A percentile compares a stretch with the other conserved stretches of the same genome.
phyloP scores from a whole-genome alignment of 2,113 vertebrate genomes.

The Oxygymnocypris stewartii region DNA sequence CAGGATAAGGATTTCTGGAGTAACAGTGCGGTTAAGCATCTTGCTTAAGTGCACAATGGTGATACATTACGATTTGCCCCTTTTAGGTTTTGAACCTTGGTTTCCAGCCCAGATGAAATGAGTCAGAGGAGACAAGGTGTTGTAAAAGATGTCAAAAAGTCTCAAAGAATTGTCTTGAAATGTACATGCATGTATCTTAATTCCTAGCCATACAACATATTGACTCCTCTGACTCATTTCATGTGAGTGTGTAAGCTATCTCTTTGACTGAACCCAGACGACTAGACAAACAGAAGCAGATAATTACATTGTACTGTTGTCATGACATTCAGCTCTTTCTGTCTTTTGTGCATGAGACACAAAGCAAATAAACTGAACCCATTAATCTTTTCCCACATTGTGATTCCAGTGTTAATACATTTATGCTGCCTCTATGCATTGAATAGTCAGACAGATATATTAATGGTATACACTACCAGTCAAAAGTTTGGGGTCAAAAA shows the following conservation, averaged over 20 bases:
- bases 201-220: too few species aligned
- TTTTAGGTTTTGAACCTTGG: neutral
- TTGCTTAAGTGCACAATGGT: neutral
- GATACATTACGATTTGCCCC: neutral
- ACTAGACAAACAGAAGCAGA: neutral
- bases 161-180: too few species aligned
- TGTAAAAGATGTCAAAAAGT: too few species aligned
- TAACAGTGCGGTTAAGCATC: neutral
- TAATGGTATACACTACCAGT: neutral
- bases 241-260: neutral
- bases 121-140: too few species aligned
- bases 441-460: neutral
- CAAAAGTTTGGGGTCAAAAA: neutral
- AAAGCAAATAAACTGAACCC: neutral
- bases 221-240: neutral
- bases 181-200: too few species aligned
- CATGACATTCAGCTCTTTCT: neutral
- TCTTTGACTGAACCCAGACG: neutral
- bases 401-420: neutral
- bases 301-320: neutral
- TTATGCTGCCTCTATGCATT: neutral
- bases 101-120: neutral
- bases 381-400: neutral
- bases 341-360: neutral
- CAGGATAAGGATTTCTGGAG: neutral